Percentiles rank a stretch among this genome's conserved stretches.
Evolutionary conservation across 2,113 vertebrate genomes (phyloP).

Genomic region (Colius striatus): DNA sequence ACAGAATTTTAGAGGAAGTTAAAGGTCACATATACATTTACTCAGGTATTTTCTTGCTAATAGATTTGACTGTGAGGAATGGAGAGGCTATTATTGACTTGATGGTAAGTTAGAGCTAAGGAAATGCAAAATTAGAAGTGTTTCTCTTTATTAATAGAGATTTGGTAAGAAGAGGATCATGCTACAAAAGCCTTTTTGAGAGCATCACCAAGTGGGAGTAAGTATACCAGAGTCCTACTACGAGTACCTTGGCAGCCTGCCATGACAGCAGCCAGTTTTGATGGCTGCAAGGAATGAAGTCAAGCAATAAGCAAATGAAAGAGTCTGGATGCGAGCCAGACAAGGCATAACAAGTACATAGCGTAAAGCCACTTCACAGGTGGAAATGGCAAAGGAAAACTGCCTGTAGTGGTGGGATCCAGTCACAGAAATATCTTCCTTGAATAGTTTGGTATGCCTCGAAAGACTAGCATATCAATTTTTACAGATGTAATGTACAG

Average conservation of each 20-base stretch:
- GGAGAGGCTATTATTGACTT: not conserved
- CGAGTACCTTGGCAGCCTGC: constrained; percentile 26
- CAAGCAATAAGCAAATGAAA: not conserved
- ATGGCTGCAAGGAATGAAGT: constrained; percentile 26
- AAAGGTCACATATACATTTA: not conserved
- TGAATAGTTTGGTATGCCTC: not conserved
- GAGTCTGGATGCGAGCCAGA: constrained; percentile 1
- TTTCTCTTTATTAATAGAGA: not conserved
- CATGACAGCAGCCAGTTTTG: not conserved
- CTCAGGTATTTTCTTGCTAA: not conserved
- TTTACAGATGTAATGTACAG: not conserved
- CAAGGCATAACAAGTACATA: not conserved
- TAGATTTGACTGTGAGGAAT: not conserved
- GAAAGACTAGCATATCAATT: not conserved
- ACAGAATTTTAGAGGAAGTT: not conserved
- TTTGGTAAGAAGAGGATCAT: not conserved
- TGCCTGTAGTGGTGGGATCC: not conserved
- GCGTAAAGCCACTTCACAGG: not conserved
- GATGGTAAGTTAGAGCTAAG: not conserved
- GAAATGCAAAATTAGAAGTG: not conserved
- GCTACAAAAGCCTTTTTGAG: not conserved
- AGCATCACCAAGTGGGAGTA: not conserved
- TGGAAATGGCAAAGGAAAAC: not conserved
- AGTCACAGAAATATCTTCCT: not conserved
- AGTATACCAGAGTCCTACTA: not conserved